Evolutionary conservation across 2,888 invertebrate genomes (phyloP).

Genomic region (Standfussiana lucernea): DNA sequence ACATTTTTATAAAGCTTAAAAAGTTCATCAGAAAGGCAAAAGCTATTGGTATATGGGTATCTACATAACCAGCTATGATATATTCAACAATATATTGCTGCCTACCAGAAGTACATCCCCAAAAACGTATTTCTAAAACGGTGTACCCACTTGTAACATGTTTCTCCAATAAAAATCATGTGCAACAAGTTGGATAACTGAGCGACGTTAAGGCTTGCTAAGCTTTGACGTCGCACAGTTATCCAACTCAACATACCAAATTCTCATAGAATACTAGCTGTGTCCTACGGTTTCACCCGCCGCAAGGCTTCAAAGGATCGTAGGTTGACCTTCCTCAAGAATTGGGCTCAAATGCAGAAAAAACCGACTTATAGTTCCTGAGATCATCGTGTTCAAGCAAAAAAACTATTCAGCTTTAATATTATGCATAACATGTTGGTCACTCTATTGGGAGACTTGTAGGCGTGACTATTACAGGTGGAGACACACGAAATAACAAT

Average conservation of each 20-base stretch:
- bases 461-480: background rate
- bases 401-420: background rate
- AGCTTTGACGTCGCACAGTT: background rate
- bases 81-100: background rate
- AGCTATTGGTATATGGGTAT: background rate
- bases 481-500: slow-evolving; percentile 8
- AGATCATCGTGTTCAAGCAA: background rate
- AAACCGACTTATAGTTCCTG: background rate
- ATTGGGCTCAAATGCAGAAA: background rate
- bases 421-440: background rate
- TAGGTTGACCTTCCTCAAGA: background rate
- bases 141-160: background rate
- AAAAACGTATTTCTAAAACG: background rate
- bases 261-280: background rate
- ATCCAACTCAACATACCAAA: background rate
- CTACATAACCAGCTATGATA: background rate
- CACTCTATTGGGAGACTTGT: background rate
- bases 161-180: background rate
- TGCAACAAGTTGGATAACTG: too few relatives aligned
- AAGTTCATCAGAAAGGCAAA: background rate
- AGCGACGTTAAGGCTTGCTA: too few relatives aligned
- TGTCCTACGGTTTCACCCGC: background rate
- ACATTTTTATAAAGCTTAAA: background rate
- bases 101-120: background rate
- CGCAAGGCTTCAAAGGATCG: background rate